Evolutionary conservation across 2,797 vertebrate genomes (phyloP), one percentile per base, ranked within the genome.

Genomic region (Chlorospingus semifuscus): DNA sequence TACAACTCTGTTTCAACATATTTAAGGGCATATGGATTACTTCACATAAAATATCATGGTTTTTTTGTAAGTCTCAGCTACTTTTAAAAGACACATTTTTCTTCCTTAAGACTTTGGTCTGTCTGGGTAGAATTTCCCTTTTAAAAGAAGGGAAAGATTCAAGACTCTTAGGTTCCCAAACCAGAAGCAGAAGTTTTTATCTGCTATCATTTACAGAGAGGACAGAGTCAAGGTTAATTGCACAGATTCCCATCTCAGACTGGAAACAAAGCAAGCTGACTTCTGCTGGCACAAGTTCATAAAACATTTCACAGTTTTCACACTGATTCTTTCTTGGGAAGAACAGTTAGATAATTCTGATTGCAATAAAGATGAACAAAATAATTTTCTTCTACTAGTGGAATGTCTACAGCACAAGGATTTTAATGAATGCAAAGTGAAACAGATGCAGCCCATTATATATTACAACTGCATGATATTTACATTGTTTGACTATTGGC

Each of bases 161-260:
- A 66, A 60, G 80, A 80, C 46, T 39, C 34, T 70, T 21, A 5
- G 15, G 32, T 53, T 75, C 46, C 80, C 42, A 77, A 74, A 70
- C 24, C 34, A 71, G 41, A 39, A 74, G 20, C 0, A 4, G 41
- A 83, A 86, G 57, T 75, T 94, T 80, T 34, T 57, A 83, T 61
- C 64, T 70, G n/a, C 39, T 85, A 36, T 74, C 6, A 0, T 53
- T 77, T 83, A 53, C 50, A 60, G 47, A 60, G 86, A 93, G 68
- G 87, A 50, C 26, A 39, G 57, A 83, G 52, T 46, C 82, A 89
- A 94, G 94, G 91, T 94, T 91, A 94, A 90, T 88, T 75, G 79
- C 61, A 94, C 11, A 46, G 85, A 75, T 83, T 75, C 72, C 39
- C 41, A 68, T 92, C 87, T 91, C 87, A 61, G 39, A 39, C 60